A percentile compares a stretch with the other conserved stretches of the same genome.
phyloP scores from a whole-genome alignment of 2,797 vertebrate species.

The Catharus ustulatus region DNA sequence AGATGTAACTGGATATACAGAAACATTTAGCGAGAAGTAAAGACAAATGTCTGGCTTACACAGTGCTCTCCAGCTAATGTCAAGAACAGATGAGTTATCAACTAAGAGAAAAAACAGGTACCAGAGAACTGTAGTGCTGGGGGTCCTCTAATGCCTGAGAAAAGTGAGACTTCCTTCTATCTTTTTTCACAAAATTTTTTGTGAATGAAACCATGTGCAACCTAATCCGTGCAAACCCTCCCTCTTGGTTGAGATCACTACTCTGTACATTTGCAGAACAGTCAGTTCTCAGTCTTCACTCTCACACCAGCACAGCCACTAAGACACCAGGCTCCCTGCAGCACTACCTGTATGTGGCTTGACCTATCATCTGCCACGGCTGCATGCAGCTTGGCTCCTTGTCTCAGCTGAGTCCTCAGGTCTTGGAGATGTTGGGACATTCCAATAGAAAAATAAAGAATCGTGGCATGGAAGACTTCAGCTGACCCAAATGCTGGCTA shows the following conservation, averaged over 20 bases:
- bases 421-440: neutral
- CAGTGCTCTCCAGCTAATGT: neutral
- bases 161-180: neutral
- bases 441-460: neutral
- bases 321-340: neutral
- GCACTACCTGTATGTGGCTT: fast-evolving
- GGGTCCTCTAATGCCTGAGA: neutral
- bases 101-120: slow-evolving; percentile 15
- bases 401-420: neutral
- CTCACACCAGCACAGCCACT: neutral
- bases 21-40: slow-evolving; percentile 19
- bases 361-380: neutral
- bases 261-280: neutral
- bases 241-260: neutral
- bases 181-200: neutral
- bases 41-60: neutral
- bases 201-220: neutral
- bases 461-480: neutral
- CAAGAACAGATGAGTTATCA: slow-evolving; percentile 19
- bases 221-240: neutral
- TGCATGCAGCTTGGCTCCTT: neutral
- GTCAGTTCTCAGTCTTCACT: neutral
- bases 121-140: neutral
- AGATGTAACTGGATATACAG: slow-evolving; percentile 6
- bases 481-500: neutral